Evolutionary conservation across 2,888 invertebrate genomes (phyloP).

Genomic region (Philaethria dido): DNA sequence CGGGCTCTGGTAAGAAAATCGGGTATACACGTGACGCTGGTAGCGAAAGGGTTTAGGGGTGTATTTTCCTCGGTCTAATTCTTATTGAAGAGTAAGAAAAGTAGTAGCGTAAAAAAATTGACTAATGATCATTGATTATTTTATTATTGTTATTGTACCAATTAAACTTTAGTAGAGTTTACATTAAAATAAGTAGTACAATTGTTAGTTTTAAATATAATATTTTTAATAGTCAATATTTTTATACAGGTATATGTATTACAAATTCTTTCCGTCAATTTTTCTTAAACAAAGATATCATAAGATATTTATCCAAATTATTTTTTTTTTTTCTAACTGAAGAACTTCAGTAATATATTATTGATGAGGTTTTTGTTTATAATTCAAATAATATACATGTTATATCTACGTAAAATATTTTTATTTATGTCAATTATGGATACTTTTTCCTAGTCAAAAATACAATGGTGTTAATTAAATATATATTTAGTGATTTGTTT

Average conservation of each 20-base stretch:
- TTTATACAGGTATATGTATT: not conserved
- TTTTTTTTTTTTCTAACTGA: no score
- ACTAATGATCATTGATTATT: no score
- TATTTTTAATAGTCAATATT: not conserved
- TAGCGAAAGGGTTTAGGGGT: no score
- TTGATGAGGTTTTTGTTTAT: not conserved
- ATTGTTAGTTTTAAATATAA: not conserved
- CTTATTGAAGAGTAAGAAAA: no score
- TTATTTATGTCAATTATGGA: constrained; percentile 31
- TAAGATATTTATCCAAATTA: no score
- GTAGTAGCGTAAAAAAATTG: no score
- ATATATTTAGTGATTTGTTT: not conserved
- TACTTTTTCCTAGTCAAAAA: not conserved
- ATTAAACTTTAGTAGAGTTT: no score
- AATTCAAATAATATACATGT: not conserved
- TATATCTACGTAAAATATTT: constrained; percentile 8
- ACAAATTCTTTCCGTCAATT: not conserved
- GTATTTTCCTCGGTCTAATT: no score
- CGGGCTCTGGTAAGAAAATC: no score
- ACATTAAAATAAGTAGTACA: no score
- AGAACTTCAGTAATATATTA: not conserved
- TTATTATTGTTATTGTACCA: no score
- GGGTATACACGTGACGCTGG: no score
- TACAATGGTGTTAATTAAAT: constrained; percentile 18
- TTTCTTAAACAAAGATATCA: not conserved